Evolutionary conservation across 53 echinoderm and acorn worm species (phyloP).

Genomic region (Glandiceps talaboti): DNA sequence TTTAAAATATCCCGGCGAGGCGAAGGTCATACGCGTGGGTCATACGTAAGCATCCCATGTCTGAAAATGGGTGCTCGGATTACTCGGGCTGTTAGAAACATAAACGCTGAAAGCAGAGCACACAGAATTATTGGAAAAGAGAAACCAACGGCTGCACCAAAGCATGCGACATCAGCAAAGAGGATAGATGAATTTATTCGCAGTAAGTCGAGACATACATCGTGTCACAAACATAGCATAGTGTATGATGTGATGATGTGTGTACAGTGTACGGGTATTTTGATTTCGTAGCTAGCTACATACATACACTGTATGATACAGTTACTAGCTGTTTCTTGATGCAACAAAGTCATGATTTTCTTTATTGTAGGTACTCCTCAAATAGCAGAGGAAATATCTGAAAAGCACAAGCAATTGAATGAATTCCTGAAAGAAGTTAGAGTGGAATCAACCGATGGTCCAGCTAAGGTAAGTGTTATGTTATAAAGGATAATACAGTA

Average conservation of each 20-base stretch:
- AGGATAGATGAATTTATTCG: constrained; percentile 21
- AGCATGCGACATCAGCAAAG: constrained; percentile 22
- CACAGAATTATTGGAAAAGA: constrained; percentile 24
- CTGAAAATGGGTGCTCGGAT: background rate
- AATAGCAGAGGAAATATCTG: constrained; percentile 7
- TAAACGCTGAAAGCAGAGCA: constrained; percentile 23
- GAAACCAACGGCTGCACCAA: constrained; percentile 12
- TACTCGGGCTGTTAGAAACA: background rate
- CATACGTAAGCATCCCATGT: no score
- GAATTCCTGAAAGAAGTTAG: constrained; percentile 27
- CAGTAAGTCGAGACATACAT: no score
- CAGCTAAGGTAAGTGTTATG: no score
- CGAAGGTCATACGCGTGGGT: no score
- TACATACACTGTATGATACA: no score
- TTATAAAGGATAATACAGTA: no score
- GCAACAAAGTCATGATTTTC: background rate
- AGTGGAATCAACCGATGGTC: constrained; percentile 42
- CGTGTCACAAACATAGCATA: no score
- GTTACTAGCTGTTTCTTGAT: no score
- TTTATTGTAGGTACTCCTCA: background rate
- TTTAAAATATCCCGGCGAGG: no score
- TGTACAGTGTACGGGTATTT: no score
- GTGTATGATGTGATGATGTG: no score
- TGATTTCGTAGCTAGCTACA: no score
- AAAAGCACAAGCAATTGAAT: constrained; percentile 20